Conservation (phyloP, 2,797 vertebrate genomes). For the Microctenopoma lineatum region DNA sequence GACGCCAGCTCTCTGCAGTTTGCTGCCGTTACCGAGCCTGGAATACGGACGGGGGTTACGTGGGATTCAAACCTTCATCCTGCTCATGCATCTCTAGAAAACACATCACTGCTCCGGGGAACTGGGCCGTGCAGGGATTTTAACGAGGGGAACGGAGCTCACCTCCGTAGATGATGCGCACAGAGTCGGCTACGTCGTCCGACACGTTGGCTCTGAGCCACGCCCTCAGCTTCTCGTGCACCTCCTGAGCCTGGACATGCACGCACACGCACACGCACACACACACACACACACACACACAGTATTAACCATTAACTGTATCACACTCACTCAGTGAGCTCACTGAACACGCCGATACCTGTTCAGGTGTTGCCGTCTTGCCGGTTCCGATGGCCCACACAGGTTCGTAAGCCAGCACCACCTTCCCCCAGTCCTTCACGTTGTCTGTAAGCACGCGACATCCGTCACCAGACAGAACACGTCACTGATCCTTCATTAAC, state of each 20-base stretch:
- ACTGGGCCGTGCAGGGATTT: no score
- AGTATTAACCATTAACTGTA: no score
- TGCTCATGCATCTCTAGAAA: no score
- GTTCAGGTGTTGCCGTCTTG: conserved; percentile 91
- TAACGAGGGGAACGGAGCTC: no score
- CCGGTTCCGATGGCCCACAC: conserved; percentile 96
- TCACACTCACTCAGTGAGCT: no score
- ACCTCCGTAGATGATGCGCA: conserved; percentile 95
- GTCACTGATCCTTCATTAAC: no score
- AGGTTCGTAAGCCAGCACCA: conserved; percentile 93
- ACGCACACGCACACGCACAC: no score
- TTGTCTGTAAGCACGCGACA: conserved; percentile 82
- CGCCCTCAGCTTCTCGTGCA: conserved; percentile 90
- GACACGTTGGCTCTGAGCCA: conserved; percentile 90
- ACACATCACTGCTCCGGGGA: no score
- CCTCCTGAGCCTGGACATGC: conserved; percentile 90
- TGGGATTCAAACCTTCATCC: no score
- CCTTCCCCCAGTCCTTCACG: conserved; percentile 91
- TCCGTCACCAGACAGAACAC: not conserved
- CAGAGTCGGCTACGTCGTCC: conserved; percentile 86
- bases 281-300: no score
- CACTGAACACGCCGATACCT: conserved; percentile 76
- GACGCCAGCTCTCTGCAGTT: conserved; percentile 90
- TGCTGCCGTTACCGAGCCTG: conserved; percentile 90
- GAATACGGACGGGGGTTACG: not conserved